Base-by-base conservation (phyloP, 2,797 vertebrate species). In the Gambusia yucatana region DNA sequence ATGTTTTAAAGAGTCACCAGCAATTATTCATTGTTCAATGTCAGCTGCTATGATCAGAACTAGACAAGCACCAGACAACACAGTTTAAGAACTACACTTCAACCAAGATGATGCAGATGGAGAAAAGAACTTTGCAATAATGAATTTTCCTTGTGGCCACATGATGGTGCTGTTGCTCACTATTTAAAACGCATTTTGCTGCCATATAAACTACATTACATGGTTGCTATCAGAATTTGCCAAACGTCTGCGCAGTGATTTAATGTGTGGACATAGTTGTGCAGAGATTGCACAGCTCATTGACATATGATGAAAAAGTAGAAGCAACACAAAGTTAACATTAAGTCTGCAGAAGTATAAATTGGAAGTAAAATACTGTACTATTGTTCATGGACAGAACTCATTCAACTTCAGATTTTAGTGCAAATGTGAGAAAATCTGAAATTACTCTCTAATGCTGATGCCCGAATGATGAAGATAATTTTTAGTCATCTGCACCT, bases 401-500 rank as follows among this genome's bases (percentile, higher is more conserved):
- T 39, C 22, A 9, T 65, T 36, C 61, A 22, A 14, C 33, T 65
- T 65, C 17, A 65, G 7, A 39, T 39, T 39, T 3, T 41, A 22
- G 17, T 65, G 8, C 4, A 65, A 39, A 36, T 17, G 11, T 14
- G 55, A 36, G 14, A 6, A 16, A 33, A 63, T 67, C 36, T 67
- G 63, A 25, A 67, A 41, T 25, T 17, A 1, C 36, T 39, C 63
- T 22, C 50, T n/a, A 20, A 67, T 25, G 36, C 3, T 22, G 25
- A 13, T 90, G 83, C 83, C 61, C 89, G 81, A 72, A 36, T 85
- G 33, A 79, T 78, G 75, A 36, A 0, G 55, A 44, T 89, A 85
- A 94, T 84, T 90, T 72, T 69, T 90, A 79, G 91, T 82, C 90
- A 86, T 76, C 76, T 70, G 72, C 84, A 92, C 72, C 84, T 92